Base-by-base conservation (phyloP, 2,888 invertebrate species). In the Drosophila paucipuncta region DNA sequence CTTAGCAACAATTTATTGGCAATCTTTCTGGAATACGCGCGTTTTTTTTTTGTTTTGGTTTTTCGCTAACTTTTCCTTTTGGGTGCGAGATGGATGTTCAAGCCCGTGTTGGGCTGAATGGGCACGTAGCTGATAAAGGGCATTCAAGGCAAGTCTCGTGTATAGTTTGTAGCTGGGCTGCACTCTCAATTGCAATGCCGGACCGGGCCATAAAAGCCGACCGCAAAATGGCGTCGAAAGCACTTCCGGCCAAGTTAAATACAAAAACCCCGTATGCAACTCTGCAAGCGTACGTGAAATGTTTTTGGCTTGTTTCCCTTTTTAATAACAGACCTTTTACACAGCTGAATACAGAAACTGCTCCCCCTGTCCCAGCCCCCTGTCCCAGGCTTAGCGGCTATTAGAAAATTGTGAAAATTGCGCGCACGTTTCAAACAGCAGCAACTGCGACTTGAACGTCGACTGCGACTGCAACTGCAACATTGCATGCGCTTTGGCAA, bases 381-480 rank as follows among this genome's bases (percentile, higher is more conserved):
- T 35, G 6, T 2, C 28, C 52, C 47, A 69, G 79, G 79, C 72
- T 87, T 82, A 83, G 74, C 82, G 70, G 80, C 87, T 90, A 87
- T 89, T 87, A 88, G 87, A 88, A 88, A 87, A 88, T 87, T 90
- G 88, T 80, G 85, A 88, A 88, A 87, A 89, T 88, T 90, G 87
- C 88, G 83, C 78, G 72, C 87, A 88, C 90, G 88, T 90, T 90
- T 83, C 74, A 39, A 68, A 31, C 53, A 53, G 57, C 70, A 68
- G 41, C 37, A 52, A 30, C 71, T 1, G 18, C 41, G 58, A 31
- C 66, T 2, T 47, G 35, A 54, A 39, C 69, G 9, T 35, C 58
- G 59, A 37, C 61, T 9, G 30, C 52, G 25, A 9, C 69, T 28
- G 52, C 43, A 28, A 39, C 50, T 25, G 47, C 47, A 16, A 58